Percentiles rank a stretch among this genome's conserved stretches.
These are phyloP conservation scores for Martes flavigula DNA, from an alignment of 2,797 vertebrate species.

Conservation along the genomic window DNA sequence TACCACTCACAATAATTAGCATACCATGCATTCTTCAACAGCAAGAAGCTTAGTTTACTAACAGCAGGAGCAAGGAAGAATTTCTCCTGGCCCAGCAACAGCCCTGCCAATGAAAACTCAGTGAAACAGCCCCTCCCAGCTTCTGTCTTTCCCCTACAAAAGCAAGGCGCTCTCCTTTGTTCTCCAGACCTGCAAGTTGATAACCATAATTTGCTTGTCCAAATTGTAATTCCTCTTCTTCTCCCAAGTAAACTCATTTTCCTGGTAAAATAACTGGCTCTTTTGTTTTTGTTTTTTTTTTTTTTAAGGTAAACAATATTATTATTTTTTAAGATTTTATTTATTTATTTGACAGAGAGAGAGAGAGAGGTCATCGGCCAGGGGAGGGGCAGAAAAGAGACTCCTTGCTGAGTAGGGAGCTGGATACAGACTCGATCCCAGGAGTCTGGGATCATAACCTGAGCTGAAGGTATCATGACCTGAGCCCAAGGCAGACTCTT, in stretches of 20 bases:
- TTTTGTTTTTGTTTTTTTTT: too few species aligned
- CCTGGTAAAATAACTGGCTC: neutral
- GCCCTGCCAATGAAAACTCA: neutral
- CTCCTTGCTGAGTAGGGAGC: too few species aligned
- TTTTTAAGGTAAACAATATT: neutral
- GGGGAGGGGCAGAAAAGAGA: too few species aligned
- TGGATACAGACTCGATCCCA: too few species aligned
- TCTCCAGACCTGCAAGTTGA: neutral
- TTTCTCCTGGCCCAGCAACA: neutral
- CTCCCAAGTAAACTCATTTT: neutral
- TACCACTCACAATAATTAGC: neutral
- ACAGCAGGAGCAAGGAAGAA: neutral
- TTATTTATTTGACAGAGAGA: too few species aligned
- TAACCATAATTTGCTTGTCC: neutral
- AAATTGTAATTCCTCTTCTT: neutral
- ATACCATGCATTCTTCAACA: neutral
- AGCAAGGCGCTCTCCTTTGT: neutral
- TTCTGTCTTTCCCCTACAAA: neutral
- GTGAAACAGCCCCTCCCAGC: neutral
- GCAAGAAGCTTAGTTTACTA: neutral
- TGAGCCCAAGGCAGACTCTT: too few species aligned
- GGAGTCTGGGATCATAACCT: too few species aligned
- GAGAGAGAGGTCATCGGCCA: too few species aligned
- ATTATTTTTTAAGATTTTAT: neutral
- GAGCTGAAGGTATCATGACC: too few species aligned